Evolutionary conservation across 2,113 vertebrate species (phyloP).

Genomic region (Macroglossus sobrinus): DNA sequence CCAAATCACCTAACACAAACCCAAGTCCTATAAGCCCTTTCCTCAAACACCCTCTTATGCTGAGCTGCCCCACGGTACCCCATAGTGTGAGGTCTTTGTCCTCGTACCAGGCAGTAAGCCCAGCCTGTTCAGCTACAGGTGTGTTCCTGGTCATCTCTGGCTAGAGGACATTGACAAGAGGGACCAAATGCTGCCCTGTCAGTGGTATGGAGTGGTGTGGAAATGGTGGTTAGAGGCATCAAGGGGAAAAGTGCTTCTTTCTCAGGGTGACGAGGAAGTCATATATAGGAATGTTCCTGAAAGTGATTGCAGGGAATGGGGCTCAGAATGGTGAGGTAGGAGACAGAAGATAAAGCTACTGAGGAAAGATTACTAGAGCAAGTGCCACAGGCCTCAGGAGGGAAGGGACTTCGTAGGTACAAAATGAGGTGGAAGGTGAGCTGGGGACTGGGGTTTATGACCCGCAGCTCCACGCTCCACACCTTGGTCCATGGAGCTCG

Average conservation of each 20-base stretch:
- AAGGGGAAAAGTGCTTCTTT: background rate
- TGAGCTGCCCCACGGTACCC: background rate
- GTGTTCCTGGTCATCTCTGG: background rate
- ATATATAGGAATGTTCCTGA: background rate
- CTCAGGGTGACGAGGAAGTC: background rate
- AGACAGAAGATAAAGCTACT: background rate
- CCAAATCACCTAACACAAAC: background rate
- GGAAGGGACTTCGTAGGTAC: background rate
- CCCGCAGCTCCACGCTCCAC: background rate
- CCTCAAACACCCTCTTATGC: background rate
- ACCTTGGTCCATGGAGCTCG: background rate
- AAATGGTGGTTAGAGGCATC: background rate
- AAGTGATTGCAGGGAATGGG: background rate
- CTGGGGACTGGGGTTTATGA: background rate
- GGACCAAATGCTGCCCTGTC: background rate
- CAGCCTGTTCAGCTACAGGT: background rate
- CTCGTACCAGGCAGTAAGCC: background rate
- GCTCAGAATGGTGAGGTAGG: background rate
- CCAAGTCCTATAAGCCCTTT: background rate
- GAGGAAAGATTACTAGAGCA: background rate
- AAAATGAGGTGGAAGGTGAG: background rate
- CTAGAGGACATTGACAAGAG: background rate
- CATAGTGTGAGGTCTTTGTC: background rate
- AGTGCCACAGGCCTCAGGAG: background rate
- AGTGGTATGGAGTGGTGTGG: background rate